These are phyloP conservation scores for Drosophila basisetae DNA, from an alignment of 2,888 invertebrate genomes.

Conservation along the genomic window DNA sequence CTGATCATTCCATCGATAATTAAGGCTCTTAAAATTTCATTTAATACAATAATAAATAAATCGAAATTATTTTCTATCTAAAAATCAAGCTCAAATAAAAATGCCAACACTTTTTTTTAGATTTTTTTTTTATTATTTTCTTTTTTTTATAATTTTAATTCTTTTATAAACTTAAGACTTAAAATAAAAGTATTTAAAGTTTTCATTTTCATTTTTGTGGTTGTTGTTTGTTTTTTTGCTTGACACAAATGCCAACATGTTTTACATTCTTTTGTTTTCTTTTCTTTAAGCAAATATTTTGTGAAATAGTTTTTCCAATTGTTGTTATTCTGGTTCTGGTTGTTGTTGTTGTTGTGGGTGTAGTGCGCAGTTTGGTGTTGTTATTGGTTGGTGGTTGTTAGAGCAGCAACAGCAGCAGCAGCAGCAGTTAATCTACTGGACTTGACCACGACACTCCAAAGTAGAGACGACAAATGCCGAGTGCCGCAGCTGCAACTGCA, in stretches of 20 bases:
- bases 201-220: constrained; percentile 33
- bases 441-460: constrained; percentile 67
- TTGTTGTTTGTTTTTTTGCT: constrained; percentile 66
- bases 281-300: constrained; percentile 70
- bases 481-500: constrained; percentile 51
- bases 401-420: neutral
- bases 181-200: constrained; percentile 86
- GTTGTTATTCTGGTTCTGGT: constrained; percentile 58
- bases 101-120: constrained; percentile 8
- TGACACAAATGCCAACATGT: constrained; percentile 83
- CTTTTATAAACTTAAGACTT: constrained; percentile 85
- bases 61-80: neutral
- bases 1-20: neutral
- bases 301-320: constrained; percentile 71
- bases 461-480: constrained; percentile 74
- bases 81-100: neutral
- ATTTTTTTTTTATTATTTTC: constrained; percentile 62
- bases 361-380: constrained; percentile 53
- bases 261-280: constrained; percentile 75
- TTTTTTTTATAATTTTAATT: constrained; percentile 84
- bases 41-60: neutral
- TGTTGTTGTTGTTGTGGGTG: constrained; percentile 57
- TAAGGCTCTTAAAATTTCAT: neutral
- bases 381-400: constrained; percentile 34
- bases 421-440: constrained; percentile 8